Evolutionary conservation across 2,113 vertebrate species (phyloP).

Genomic region (Lonchura striata): DNA sequence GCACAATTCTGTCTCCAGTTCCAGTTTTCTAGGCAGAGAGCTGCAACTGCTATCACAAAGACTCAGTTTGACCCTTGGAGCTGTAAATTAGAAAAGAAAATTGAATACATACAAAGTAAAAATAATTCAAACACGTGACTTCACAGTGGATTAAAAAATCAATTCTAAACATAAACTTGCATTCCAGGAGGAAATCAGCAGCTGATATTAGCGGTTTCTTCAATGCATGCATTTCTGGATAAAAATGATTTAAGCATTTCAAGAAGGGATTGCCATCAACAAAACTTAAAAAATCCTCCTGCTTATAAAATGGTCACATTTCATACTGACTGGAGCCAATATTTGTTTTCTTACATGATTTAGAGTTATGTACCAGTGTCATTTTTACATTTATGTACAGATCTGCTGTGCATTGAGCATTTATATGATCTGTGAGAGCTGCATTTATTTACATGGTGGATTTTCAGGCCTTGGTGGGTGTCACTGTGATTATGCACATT

Average conservation of each 20-base stretch:
- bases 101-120: neutral
- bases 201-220: neutral
- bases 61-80: neutral
- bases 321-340: neutral
- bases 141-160: neutral
- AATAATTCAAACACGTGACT: conserved; percentile 3
- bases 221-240: neutral
- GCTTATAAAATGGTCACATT: neutral
- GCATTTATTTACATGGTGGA: neutral
- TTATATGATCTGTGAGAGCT: neutral
- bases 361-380: neutral
- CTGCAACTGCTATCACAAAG: neutral
- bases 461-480: neutral
- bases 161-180: neutral
- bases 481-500: neutral
- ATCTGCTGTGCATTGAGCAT: neutral
- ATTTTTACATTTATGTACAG: neutral
- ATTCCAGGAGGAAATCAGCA: neutral
- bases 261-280: neutral
- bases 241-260: neutral
- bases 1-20: neutral
- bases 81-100: conserved; percentile 36
- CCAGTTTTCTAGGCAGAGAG: neutral
- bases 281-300: neutral
- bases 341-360: neutral